Percentiles rank a stretch among this genome's conserved stretches.
These are phyloP conservation scores for Poeciliopsis retropinna DNA, from an alignment of 2,113 vertebrate genomes.

Conservation along the genomic window DNA sequence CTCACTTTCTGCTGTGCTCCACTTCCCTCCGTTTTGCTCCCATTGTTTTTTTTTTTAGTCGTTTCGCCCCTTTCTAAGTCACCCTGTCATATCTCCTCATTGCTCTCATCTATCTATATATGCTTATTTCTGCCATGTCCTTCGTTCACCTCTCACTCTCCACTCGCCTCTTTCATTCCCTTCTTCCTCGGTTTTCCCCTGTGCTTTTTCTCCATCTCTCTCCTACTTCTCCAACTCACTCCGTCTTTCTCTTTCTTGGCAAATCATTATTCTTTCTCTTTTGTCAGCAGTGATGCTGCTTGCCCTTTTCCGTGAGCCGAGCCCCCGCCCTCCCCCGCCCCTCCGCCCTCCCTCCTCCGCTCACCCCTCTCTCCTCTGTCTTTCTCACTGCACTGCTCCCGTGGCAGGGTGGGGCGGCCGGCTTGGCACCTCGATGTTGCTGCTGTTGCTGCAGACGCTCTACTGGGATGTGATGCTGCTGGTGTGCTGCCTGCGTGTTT, in stretches of 20 bases:
- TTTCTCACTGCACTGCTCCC: conserved; percentile 38
- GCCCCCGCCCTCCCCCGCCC: conserved; percentile 9
- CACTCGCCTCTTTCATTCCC: conserved; percentile 28
- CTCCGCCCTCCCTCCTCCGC: not conserved
- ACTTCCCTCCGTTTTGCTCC: conserved; percentile 45
- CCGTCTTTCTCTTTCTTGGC: conserved; percentile 55
- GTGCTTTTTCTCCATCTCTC: conserved; percentile 18
- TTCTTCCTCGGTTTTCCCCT: conserved; percentile 28
- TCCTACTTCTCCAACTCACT: conserved; percentile 23
- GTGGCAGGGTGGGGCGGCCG: conserved; percentile 59
- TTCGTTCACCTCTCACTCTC: conserved; percentile 57
- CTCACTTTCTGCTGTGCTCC: conserved; percentile 50
- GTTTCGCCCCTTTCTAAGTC: conserved; percentile 59
- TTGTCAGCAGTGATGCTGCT: conserved; percentile 68
- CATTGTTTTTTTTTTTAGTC: conserved; percentile 42
- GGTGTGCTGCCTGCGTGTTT: conserved; percentile 14
- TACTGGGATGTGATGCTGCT: conserved; percentile 48
- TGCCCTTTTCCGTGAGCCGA: conserved; percentile 52
- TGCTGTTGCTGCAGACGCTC: conserved; percentile 58
- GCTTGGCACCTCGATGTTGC: conserved; percentile 62
- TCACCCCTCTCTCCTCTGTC: conserved; percentile 45
- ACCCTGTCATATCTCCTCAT: conserved; percentile 66
- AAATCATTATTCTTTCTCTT: conserved; percentile 70
- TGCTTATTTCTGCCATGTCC: conserved; percentile 67
- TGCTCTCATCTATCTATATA: conserved; percentile 70